Base-by-base conservation (phyloP, 2,113 vertebrate genomes). In the Leptocoma aspasia region DNA sequence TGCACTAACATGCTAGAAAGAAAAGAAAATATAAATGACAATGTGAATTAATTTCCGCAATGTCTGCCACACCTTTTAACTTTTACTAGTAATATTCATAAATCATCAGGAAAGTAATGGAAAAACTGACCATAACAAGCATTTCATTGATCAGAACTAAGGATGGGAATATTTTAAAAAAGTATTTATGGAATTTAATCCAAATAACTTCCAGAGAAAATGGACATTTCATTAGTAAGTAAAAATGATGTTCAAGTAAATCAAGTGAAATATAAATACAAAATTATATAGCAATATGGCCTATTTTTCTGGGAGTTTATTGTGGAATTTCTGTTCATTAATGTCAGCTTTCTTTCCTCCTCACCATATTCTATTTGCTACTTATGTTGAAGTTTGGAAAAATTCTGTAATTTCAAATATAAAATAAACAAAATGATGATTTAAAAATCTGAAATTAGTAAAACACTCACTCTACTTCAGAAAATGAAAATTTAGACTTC, bases 271-370 rank as follows among this genome's bases (percentile, higher is more conserved):
- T 79, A 97, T 75, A 95, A 97, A 97, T 79, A 81, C 39, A 86
- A 83, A 81, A 84, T 60, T 66, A 24, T 17, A 41, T 23, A 41
- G 30, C 6, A 64, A 80, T 37, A 37, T 11, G 57, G 50, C 5
- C 79, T 80, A 44, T 87, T 97, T 97, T 94, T 78, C 73, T 81
- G 72, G 66, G 83, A 94, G 59, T 96, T 97, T 96, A 96, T 68
- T 88, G 69, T 77, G 81, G 89, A 96, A 97, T 96, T 97, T 97
- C 96, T 97, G 90, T 86, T 97, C 86, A 95, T 87, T 90, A 96
- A 93, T 87, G 86, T 82, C 87, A 97, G 82, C 97, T 97, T 97
- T 97, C 94, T 89, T 94, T 97, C 92, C 72, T 96, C 82, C 75
- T 93, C 89, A 93, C 50, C 82, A 95, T 75, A 92, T 66, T 95